phyloP scores from a whole-genome alignment of 2,888 invertebrate species.

The Tachystola acroxantha region DNA sequence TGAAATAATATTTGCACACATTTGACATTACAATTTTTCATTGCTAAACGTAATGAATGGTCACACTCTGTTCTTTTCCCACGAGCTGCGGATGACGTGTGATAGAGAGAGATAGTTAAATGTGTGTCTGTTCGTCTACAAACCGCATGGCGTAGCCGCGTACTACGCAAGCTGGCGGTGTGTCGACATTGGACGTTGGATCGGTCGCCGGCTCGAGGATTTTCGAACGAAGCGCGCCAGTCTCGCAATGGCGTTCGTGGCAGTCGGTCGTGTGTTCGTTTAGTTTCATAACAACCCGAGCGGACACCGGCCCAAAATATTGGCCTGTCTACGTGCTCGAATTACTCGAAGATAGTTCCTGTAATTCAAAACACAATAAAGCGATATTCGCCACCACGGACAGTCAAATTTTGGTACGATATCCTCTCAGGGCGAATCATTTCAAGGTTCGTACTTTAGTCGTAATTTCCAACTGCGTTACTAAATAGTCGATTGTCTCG shows the following conservation, averaged over 20 bases:
- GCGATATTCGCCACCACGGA: conserved; percentile 64
- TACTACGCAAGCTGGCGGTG: conserved; percentile 76
- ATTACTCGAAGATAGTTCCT: conserved; percentile 64
- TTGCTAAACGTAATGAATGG: conserved; percentile 75
- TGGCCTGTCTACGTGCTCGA: conserved; percentile 74
- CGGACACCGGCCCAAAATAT: conserved; percentile 80
- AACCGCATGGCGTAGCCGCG: conserved; percentile 65
- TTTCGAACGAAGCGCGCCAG: conserved; percentile 55
- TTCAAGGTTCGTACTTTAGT: conserved; percentile 76
- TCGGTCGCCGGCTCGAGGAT: conserved; percentile 70
- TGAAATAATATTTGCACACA: conserved; percentile 21
- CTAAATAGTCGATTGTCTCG: conserved; percentile 53
- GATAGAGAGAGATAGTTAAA: conserved; percentile 46
- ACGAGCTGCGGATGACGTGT: conserved; percentile 14
- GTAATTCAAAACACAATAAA: conserved; percentile 61
- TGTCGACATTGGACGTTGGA: conserved; percentile 78
- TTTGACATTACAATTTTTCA: conserved; percentile 50
- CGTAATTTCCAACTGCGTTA: conserved; percentile 67
- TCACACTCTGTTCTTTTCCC: conserved; percentile 44
- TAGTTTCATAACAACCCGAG: conserved; percentile 70
- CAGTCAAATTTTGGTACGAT: conserved; percentile 78
- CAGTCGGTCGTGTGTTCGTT: conserved; percentile 68
- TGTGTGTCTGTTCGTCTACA: conserved; percentile 23
- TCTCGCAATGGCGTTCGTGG: conserved; percentile 77
- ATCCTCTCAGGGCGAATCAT: conserved; percentile 76